A percentile compares a stretch with the other conserved stretches of the same genome.
These are phyloP conservation scores for Agrochola lychnidis DNA, from an alignment of 2,888 invertebrate genomes.

Conservation along the genomic window DNA sequence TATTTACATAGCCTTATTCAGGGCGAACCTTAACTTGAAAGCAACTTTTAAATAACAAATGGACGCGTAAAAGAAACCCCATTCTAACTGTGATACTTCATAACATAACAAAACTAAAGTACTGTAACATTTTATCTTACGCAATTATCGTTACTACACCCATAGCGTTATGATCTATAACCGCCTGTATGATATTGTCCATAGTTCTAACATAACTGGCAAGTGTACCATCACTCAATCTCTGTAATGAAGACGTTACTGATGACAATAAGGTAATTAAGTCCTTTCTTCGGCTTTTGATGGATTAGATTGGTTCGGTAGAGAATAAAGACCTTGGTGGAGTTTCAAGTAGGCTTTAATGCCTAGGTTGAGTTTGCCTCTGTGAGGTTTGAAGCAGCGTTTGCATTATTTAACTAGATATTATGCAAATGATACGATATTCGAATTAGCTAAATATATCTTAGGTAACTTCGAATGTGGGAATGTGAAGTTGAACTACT, in stretches of 20 bases:
- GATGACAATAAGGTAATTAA: constrained; percentile 83
- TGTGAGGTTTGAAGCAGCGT: not conserved
- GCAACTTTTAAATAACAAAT: not conserved
- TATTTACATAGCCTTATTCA: no score
- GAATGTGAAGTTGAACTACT: not conserved
- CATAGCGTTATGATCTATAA: constrained; percentile 35
- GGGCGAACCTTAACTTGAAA: no score
- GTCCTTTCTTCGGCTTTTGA: constrained; percentile 69
- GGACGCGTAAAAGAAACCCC: constrained; percentile 36
- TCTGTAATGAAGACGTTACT: constrained; percentile 78
- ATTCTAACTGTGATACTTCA: constrained; percentile 14
- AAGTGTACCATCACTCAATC: constrained; percentile 76
- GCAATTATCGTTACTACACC: constrained; percentile 33
- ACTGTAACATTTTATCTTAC: constrained; percentile 32
- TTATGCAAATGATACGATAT: no score
- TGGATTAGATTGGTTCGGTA: constrained; percentile 47
- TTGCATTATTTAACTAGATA: not conserved
- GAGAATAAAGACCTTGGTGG: constrained; percentile 7
- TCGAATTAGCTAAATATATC: not conserved
- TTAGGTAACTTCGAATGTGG: not conserved
- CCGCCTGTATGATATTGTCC: constrained; percentile 1
- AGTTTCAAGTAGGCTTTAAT: not conserved
- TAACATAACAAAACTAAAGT: constrained; percentile 36
- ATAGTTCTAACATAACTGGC: constrained; percentile 17
- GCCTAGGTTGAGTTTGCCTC: constrained; percentile 10